phyloP scores from a whole-genome alignment of 1,140 invertebrate genomes.

The Galleria mellonella region DNA sequence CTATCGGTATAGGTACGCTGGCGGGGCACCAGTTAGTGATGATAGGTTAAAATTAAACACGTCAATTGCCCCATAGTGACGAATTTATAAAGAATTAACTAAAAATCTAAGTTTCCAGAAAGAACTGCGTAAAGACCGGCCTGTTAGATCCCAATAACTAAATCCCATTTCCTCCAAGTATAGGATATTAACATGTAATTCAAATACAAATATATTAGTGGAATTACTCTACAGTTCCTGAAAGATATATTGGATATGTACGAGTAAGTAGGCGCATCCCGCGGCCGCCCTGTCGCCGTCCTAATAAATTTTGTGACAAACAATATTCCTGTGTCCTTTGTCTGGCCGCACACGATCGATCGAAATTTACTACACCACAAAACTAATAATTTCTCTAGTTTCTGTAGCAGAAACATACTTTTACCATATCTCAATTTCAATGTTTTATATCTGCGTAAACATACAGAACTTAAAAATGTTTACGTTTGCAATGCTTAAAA shows the following conservation, averaged over 20 bases:
- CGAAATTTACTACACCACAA: slow-evolving; percentile 27
- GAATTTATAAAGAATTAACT: no score
- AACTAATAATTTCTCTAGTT: no score
- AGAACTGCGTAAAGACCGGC: no score
- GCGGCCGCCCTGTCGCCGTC: slow-evolving; percentile 28
- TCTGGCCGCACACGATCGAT: slow-evolving; percentile 47
- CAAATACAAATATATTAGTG: no score
- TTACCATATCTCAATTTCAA: not conserved
- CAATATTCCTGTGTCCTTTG: slow-evolving; percentile 63
- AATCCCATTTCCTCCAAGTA: no score
- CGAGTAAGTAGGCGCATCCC: slow-evolving; percentile 21
- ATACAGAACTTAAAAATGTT: not conserved
- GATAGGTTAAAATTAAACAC: no score
- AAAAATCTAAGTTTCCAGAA: no score
- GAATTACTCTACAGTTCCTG: slow-evolving; percentile 3
- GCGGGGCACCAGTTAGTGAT: no score
- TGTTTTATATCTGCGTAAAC: not conserved
- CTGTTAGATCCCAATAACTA: no score
- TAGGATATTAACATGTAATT: no score
- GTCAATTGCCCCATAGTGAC: no score
- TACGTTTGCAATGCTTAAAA: not conserved
- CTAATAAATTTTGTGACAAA: slow-evolving; percentile 71
- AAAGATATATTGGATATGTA: slow-evolving; percentile 31
- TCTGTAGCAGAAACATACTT: not conserved
- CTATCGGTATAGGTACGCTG: no score